Conservation (phyloP, 2,113 vertebrate species). For the Pterocles gutturalis region DNA sequence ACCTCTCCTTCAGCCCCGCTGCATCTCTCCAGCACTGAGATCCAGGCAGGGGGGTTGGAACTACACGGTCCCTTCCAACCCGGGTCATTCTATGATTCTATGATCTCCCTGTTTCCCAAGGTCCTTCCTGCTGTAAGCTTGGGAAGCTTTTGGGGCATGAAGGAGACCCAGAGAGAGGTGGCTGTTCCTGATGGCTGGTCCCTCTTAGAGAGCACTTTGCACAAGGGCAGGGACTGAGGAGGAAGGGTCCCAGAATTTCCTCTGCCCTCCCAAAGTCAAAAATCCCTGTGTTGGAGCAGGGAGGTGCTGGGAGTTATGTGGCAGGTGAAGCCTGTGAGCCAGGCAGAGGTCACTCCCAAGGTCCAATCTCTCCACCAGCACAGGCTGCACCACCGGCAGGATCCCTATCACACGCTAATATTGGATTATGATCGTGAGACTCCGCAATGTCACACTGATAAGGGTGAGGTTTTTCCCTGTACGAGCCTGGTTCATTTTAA, state of each 20-base stretch:
- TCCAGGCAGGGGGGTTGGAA: too few relatives aligned
- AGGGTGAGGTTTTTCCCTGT: background rate
- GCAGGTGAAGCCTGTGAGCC: background rate
- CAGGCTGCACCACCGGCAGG: background rate
- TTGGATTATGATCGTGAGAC: conserved; percentile 55
- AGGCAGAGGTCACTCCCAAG: conserved; percentile 31
- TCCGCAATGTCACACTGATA: conserved; percentile 70
- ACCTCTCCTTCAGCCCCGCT: background rate
- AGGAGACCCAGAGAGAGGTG: background rate
- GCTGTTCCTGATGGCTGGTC: background rate
- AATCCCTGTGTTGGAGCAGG: background rate
- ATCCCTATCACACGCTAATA: conserved; percentile 45
- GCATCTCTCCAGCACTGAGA: background rate
- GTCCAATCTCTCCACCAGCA: background rate
- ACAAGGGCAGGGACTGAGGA: background rate
- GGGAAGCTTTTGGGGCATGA: background rate
- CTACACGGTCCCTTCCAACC: too few relatives aligned
- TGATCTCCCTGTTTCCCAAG: background rate
- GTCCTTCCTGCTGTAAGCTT: background rate
- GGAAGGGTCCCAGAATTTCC: background rate
- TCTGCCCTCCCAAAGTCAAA: background rate
- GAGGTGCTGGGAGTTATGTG: background rate
- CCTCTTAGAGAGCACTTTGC: background rate
- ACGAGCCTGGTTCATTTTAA: conserved; percentile 55
- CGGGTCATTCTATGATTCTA: too few relatives aligned